Percentiles rank a stretch among this genome's conserved stretches.
Evolutionary conservation across 2,113 vertebrate species (phyloP).

Genomic region (Tragulus kanchil): DNA sequence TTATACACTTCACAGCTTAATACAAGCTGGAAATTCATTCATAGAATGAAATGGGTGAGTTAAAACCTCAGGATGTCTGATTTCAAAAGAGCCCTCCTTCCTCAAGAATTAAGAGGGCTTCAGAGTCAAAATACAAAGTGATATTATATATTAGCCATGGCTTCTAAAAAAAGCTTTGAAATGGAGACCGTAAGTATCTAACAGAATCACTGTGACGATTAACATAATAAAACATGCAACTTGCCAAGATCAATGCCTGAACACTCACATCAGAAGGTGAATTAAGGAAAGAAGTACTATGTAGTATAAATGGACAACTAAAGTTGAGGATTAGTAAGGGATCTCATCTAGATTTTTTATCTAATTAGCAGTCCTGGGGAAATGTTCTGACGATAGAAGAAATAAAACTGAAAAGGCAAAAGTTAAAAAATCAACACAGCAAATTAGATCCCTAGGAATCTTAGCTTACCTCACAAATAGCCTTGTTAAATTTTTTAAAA

Average conservation of each 20-base stretch:
- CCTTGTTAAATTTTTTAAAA: background rate
- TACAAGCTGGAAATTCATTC: slow-evolving; percentile 52
- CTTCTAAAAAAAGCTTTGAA: too few species aligned
- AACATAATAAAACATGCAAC: background rate
- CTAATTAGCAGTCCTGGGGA: slow-evolving; percentile 7
- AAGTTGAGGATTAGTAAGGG: background rate
- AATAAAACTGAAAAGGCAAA: slow-evolving; percentile 26
- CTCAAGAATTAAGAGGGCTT: slow-evolving; percentile 57
- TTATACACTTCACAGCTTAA: slow-evolving; percentile 22
- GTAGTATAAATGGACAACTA: too few species aligned
- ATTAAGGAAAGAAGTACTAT: background rate
- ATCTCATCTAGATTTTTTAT: slow-evolving; percentile 44
- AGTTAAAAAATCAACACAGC: slow-evolving; percentile 43
- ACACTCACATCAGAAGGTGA: background rate
- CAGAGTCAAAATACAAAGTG: too few species aligned
- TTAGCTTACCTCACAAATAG: slow-evolving; percentile 37
- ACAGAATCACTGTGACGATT: background rate
- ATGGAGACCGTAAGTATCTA: background rate
- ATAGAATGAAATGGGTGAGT: slow-evolving; percentile 51
- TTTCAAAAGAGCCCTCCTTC: slow-evolving; percentile 2
- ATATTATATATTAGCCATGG: too few species aligned
- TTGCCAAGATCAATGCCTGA: background rate
- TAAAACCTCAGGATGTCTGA: slow-evolving; percentile 48
- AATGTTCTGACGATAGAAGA: slow-evolving; percentile 32
- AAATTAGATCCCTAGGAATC: background rate